A percentile compares a stretch with the other conserved stretches of the same genome.
phyloP scores from a whole-genome alignment of 2,888 invertebrate genomes.

The Drosophila rellima region DNA sequence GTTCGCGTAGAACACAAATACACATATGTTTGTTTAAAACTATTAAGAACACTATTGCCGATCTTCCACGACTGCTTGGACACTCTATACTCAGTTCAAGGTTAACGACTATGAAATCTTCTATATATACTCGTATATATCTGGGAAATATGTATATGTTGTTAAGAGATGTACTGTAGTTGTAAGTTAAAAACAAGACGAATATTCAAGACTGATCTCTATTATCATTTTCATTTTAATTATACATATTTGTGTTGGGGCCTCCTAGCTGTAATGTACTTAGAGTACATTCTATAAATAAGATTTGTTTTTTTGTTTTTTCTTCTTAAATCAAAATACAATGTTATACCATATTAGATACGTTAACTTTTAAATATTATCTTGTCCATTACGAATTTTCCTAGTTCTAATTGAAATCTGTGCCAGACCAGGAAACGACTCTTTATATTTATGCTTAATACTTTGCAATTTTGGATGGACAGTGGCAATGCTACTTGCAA shows the following conservation, averaged over 20 bases:
- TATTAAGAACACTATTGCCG: conserved; percentile 19
- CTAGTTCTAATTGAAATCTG: background rate
- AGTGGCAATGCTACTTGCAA: conserved; percentile 26
- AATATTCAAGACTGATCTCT: conserved; percentile 2
- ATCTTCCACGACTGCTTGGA: background rate
- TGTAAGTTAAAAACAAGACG: conserved; percentile 6
- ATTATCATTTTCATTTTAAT: conserved; percentile 2
- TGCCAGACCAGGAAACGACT: conserved; percentile 22
- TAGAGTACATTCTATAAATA: conserved; percentile 20
- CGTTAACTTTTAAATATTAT: conserved; percentile 28
- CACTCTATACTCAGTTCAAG: conserved; percentile 5
- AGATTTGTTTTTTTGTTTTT: conserved; percentile 6
- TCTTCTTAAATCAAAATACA: conserved; percentile 6
- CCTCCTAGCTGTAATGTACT: conserved; percentile 22
- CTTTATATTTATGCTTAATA: conserved; percentile 17
- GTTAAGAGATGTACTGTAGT: background rate
- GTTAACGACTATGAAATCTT: conserved; percentile 10
- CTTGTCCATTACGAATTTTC: background rate
- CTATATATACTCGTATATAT: background rate
- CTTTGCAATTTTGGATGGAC: conserved; percentile 51
- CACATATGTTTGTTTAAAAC: conserved; percentile 10
- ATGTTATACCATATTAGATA: conserved; percentile 20
- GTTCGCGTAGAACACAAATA: background rate
- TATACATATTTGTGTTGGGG: conserved; percentile 6
- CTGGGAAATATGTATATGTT: background rate